phyloP scores from a whole-genome alignment of 2,797 vertebrate species.

The Gastrophryne carolinensis region DNA sequence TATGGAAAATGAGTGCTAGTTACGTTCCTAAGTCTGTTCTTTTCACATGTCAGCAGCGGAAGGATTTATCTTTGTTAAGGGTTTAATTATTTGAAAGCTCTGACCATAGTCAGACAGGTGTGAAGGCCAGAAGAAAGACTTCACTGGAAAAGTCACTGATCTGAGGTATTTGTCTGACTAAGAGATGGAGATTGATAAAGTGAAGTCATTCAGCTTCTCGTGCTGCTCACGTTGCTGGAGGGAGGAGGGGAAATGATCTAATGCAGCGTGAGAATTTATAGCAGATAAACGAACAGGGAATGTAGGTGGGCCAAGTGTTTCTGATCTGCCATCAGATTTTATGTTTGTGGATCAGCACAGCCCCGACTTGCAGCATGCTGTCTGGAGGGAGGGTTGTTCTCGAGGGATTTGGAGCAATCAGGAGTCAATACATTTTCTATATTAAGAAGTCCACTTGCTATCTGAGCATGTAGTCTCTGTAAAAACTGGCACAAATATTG shows the following conservation, averaged over 20 bases:
- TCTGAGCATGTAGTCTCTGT: slow-evolving; percentile 10
- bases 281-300: slow-evolving; percentile 8
- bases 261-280: slow-evolving; percentile 17
- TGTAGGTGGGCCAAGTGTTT: slow-evolving; percentile 37
- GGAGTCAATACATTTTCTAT: slow-evolving; percentile 14
- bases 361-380: slow-evolving; percentile 1
- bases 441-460: slow-evolving; percentile 13
- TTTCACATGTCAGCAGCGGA: too few species aligned
- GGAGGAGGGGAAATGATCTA: slow-evolving; percentile 6
- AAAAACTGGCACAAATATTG: slow-evolving; percentile 38
- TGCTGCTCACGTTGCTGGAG: not conserved
- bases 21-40: too few species aligned
- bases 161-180: not conserved
- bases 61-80: not conserved
- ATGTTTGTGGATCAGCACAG: slow-evolving; percentile 12
- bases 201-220: slow-evolving; percentile 22
- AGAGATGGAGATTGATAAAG: slow-evolving; percentile 14
- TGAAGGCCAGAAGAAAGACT: slow-evolving; percentile 2
- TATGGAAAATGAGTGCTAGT: too few species aligned
- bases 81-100: not conserved
- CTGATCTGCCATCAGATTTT: slow-evolving; percentile 36
- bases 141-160: not conserved
- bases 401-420: not conserved
- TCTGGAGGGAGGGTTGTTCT: slow-evolving; percentile 27
- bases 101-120: not conserved